Conservation (phyloP, 2,888 invertebrate species). For the Troides aeacus region DNA sequence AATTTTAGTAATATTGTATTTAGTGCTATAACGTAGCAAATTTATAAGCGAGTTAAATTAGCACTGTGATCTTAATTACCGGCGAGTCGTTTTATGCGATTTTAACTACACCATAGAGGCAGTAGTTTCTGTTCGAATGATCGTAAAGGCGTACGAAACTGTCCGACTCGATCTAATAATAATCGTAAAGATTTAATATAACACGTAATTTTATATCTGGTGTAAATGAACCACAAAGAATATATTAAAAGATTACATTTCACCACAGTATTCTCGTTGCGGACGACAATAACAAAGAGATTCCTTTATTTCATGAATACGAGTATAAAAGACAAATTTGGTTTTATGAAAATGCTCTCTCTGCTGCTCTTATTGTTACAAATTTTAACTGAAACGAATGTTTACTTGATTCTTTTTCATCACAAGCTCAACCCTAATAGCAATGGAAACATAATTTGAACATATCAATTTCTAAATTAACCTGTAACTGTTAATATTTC, state of each 20-base stretch:
- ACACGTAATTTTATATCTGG: slow-evolving; percentile 3
- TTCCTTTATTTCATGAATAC: too few relatives aligned
- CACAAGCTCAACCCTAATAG: too few relatives aligned
- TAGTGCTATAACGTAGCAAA: neutral
- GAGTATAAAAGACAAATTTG: too few relatives aligned
- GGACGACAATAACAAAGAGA: too few relatives aligned
- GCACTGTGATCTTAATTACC: slow-evolving; percentile 26
- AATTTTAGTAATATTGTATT: neutral
- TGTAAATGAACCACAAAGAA: neutral
- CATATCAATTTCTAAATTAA: too few relatives aligned
- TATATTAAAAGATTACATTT: neutral
- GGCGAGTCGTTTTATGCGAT: slow-evolving; percentile 37
- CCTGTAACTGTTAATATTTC: too few relatives aligned
- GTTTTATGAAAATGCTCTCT: too few relatives aligned
- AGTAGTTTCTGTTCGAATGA: slow-evolving; percentile 37
- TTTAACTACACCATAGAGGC: slow-evolving; percentile 44
- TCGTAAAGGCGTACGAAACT: slow-evolving; percentile 48
- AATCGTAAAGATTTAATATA: slow-evolving; percentile 45
- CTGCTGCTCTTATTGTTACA: too few relatives aligned
- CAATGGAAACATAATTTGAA: too few relatives aligned
- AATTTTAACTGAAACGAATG: too few relatives aligned
- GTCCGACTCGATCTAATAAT: slow-evolving; percentile 52
- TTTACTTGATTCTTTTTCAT: too few relatives aligned
- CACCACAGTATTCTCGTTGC: neutral
- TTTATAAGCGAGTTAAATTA: slow-evolving; percentile 20